Conservation (phyloP, 64 coral and sea anemone genomes). For the Stichodactyla helianthus region DNA sequence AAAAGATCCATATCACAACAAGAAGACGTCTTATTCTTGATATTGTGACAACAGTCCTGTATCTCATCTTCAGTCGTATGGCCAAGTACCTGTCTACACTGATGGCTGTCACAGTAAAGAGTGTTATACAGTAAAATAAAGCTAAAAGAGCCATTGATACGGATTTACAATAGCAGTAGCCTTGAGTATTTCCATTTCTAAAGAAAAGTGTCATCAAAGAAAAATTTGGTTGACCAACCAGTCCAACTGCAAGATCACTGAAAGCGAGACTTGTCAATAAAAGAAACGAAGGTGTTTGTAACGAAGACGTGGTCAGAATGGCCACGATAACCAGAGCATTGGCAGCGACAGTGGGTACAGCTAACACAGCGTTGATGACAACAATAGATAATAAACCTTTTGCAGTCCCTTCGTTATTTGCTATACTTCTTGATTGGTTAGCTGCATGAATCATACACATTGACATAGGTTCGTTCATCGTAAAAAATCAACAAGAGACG, state of each 20-base stretch:
- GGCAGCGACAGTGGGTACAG: background rate
- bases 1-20: background rate
- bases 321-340: slow-evolving; percentile 18
- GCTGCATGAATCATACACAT: background rate
- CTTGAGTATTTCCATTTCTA: background rate
- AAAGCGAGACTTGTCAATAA: slow-evolving; percentile 16
- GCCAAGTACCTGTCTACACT: no score
- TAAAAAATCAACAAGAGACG: no score
- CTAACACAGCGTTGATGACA: background rate
- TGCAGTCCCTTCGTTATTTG: background rate
- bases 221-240: background rate
- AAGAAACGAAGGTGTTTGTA: slow-evolving; percentile 18
- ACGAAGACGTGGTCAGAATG: slow-evolving; percentile 6
- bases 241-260: background rate
- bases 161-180: background rate
- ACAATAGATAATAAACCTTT: background rate
- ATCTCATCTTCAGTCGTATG: background rate
- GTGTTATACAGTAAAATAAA: background rate
- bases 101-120: background rate
- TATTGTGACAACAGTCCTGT: slow-evolving; percentile 15
- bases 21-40: background rate
- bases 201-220: background rate
- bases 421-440: background rate
- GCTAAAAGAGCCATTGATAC: background rate
- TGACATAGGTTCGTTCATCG: background rate